phyloP scores from a whole-genome alignment of 2,888 invertebrate genomes.

The Gisinianus flammeolus region DNA sequence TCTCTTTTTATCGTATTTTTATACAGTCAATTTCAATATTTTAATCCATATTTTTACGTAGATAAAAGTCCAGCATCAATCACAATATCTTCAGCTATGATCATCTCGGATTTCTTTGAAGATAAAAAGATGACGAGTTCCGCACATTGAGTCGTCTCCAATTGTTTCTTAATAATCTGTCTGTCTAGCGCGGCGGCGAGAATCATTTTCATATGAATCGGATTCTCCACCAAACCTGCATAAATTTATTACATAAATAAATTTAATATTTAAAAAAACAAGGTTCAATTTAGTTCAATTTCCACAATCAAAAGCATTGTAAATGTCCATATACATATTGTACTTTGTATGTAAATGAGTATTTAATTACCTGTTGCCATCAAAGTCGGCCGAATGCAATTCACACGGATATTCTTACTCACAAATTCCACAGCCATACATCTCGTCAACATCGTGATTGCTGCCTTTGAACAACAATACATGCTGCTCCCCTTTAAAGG shows the following conservation, averaged over 20 bases:
- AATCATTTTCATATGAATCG: not conserved
- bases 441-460: constrained; percentile 26
- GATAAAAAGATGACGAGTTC: constrained; percentile 23
- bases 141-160: constrained; percentile 11
- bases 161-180: constrained; percentile 17
- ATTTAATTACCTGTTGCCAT: constrained; percentile 36
- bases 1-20: no score
- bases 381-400: constrained; percentile 16
- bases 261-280: no score
- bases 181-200: not conserved
- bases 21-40: no score
- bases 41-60: no score
- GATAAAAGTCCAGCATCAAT: constrained; percentile 29
- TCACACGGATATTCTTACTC: not conserved
- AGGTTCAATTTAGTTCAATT: no score
- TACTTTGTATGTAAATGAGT: no score
- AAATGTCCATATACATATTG: no score
- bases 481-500: not conserved
- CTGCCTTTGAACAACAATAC: constrained; percentile 35
- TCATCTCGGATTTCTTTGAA: constrained; percentile 24
- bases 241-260: no score
- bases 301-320: no score
- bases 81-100: constrained; percentile 30
- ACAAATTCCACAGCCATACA: constrained; percentile 15
- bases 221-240: not conserved